These are phyloP conservation scores for Heterocephalus glaber DNA, from an alignment of 2,113 vertebrate species.

Conservation along the genomic window DNA sequence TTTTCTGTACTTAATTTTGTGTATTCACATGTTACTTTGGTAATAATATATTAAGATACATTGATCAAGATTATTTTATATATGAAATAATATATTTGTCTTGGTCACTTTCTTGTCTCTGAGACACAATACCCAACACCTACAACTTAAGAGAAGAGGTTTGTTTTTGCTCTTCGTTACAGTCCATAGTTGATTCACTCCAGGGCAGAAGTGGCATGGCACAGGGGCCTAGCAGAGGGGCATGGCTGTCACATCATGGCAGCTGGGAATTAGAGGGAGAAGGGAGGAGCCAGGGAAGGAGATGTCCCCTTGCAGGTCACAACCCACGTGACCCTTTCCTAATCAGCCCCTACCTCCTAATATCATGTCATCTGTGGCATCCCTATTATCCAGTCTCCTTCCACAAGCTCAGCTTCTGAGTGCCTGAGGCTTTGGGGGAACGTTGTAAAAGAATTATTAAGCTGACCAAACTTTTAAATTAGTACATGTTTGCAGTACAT, in stretches of 20 bases:
- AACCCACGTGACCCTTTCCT: not conserved
- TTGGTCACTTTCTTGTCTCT: not conserved
- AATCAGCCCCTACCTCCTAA: not conserved
- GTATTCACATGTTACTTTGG: not conserved
- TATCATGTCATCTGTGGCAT: not conserved
- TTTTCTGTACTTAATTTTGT: conserved; percentile 11
- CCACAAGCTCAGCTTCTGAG: not conserved
- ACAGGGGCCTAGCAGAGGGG: no score
- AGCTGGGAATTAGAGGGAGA: not conserved
- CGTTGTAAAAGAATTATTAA: not conserved
- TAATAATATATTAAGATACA: not conserved
- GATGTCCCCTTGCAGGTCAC: not conserved
- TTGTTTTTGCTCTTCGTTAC: no score
- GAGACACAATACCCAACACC: not conserved
- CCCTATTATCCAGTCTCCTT: not conserved
- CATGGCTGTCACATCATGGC: not conserved
- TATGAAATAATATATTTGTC: not conserved
- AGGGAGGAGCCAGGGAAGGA: not conserved
- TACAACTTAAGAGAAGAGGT: not conserved
- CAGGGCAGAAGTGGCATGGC: no score
- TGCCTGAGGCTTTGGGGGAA: not conserved
- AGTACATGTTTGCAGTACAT: not conserved
- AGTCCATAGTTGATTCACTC: no score
- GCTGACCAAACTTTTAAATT: not conserved
- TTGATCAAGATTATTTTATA: not conserved